Evolutionary conservation across 2,113 vertebrate species (phyloP).

Genomic region (Columba janthina): DNA sequence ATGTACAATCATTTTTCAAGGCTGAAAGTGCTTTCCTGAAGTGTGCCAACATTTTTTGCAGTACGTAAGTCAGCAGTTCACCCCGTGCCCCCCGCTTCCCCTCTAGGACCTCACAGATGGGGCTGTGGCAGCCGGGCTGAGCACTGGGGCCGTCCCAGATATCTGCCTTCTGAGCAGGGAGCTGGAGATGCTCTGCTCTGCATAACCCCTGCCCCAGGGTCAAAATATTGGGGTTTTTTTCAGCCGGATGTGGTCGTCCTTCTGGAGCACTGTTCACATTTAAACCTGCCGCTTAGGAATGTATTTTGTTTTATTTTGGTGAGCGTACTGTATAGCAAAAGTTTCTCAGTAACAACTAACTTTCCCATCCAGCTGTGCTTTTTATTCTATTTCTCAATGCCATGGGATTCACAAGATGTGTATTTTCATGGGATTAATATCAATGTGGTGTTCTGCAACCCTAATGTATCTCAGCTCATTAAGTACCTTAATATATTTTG

Average conservation of each 20-base stretch:
- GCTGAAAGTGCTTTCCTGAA: background rate
- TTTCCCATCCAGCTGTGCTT: background rate
- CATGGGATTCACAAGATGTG: background rate
- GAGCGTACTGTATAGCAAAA: background rate
- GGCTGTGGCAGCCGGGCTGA: background rate
- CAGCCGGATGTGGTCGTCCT: background rate
- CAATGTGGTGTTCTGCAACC: background rate
- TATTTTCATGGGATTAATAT: constrained; percentile 24
- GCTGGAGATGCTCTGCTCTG: background rate
- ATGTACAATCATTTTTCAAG: background rate
- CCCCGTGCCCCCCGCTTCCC: background rate
- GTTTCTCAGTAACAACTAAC: background rate
- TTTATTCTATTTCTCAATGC: background rate
- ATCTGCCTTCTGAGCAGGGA: background rate
- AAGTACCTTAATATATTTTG: background rate
- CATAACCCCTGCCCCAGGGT: background rate
- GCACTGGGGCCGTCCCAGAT: background rate
- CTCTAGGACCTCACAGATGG: background rate
- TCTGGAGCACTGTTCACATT: background rate
- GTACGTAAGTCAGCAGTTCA: background rate
- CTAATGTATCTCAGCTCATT: constrained; percentile 18
- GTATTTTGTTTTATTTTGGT: background rate
- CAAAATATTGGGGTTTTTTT: background rate
- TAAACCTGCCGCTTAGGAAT: background rate
- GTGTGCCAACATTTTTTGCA: background rate